Conservation (phyloP, 2,797 vertebrate species). For the Pangasius djambal region DNA sequence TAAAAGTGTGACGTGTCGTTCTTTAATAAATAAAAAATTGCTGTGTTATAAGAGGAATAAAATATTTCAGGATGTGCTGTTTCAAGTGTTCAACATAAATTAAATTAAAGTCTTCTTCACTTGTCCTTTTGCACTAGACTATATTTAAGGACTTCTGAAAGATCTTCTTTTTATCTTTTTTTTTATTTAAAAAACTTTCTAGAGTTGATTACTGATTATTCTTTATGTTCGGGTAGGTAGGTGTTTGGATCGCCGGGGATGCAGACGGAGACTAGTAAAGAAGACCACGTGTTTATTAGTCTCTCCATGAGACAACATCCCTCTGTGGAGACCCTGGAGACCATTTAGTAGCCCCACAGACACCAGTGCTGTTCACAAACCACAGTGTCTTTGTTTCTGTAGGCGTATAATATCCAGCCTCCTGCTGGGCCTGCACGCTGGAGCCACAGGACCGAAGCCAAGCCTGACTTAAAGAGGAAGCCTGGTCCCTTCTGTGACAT, state of each 20-base stretch:
- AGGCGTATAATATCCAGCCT: conserved; percentile 39
- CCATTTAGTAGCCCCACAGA: conserved; percentile 19
- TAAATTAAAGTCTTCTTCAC: background rate
- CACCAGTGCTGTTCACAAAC: conserved; percentile 16
- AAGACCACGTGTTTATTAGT: conserved; percentile 66
- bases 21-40: background rate
- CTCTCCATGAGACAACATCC: conserved; percentile 42
- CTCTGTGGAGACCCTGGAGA: conserved; percentile 65
- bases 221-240: background rate
- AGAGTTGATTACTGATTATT: background rate
- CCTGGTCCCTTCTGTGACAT: conserved; percentile 47
- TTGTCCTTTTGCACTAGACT: background rate
- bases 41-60: background rate
- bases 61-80: background rate
- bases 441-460: conserved; percentile 43
- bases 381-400: conserved; percentile 49
- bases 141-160: background rate
- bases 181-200: background rate
- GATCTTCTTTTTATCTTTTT: background rate
- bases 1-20: background rate
- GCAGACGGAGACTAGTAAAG: background rate
- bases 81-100: background rate
- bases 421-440: conserved; percentile 24
- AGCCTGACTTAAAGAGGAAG: conserved; percentile 43
- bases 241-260: background rate